Base-by-base conservation (phyloP, 2,888 invertebrate species). In the Lordiphosa andalusiaca region DNA sequence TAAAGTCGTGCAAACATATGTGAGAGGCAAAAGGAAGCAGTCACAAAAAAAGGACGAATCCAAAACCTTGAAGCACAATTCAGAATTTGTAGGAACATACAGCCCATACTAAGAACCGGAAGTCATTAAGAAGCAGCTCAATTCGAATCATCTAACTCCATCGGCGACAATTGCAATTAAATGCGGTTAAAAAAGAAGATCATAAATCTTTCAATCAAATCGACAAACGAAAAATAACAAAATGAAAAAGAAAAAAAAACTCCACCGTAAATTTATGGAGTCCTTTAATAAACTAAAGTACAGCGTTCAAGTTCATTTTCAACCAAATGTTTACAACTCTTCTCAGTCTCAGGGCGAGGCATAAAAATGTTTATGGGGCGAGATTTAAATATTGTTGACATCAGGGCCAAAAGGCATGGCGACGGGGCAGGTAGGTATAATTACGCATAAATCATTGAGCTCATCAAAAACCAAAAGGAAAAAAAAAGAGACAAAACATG, bases 201-300 rank as follows among this genome's bases (percentile, higher is more conserved):
- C 82, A 77, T 84, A 84, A 77, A 84, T 81, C 84, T 61, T 66
- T 41, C 51, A 47, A 49, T 49, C 53, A 30, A 54, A 37, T 13
- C 12, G 16, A 35, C 16, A 12, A 13, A 4, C 12, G 21, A 47
- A 12, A 42, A 55, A 51, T 39, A 46, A 42, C 48, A 41, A 51
- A 47, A 16, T 2, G 9, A 33, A 12, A 19, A 53, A 16, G 1
- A 10, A 33, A 12, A 19, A 53, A 5, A 21, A 3, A 3, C 21
- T 1, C 5, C 38, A 37, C 38, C 13, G 40, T 41, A 50, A 59
- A 56, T 77, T 77, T 81, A 81, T 77, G 55, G 74, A 68, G 71
- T 84, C 77, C 77, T 77, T 77, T 77, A 81, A 77, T 77, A 77
- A 73, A 77, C 74, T 70, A 39, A 46, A 33, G 16, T 33, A 33